A percentile compares a stretch with the other conserved stretches of the same genome.
phyloP scores from a whole-genome alignment of 2,888 invertebrate genomes.

The Melieria picta region DNA sequence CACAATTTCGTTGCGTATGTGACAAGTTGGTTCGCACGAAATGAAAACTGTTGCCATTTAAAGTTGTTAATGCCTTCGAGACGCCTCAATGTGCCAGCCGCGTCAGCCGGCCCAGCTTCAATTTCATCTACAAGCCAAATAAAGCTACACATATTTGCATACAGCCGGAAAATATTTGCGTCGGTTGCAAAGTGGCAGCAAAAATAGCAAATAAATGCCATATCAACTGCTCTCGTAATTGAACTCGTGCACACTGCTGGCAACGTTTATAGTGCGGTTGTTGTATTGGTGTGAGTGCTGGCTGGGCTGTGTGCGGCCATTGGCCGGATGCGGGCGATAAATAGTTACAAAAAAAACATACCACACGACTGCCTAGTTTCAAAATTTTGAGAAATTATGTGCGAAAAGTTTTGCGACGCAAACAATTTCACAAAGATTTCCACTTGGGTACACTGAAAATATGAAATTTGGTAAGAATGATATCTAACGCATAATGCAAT shows the following conservation, averaged over 20 bases:
- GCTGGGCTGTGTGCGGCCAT: too few species aligned
- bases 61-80: conserved; percentile 22
- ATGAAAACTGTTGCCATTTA: conserved; percentile 23
- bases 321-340: too few species aligned
- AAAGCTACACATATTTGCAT: background rate
- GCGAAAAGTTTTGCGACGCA: conserved; percentile 1
- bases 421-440: too few species aligned
- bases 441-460: too few species aligned
- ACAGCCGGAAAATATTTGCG: background rate
- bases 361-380: background rate
- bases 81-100: background rate
- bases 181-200: background rate
- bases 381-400: conserved; percentile 14
- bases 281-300: too few species aligned
- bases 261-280: conserved; percentile 4
- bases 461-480: too few species aligned
- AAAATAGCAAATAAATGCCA: background rate
- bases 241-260: background rate
- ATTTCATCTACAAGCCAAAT: background rate
- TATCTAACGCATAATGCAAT: too few species aligned
- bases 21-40: background rate
- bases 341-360: too few species aligned
- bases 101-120: too few species aligned
- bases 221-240: background rate
- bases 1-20: too few species aligned